Evolutionary conservation across 2,888 invertebrate species (phyloP).

Genomic region (Pogonocherus hispidulus): DNA sequence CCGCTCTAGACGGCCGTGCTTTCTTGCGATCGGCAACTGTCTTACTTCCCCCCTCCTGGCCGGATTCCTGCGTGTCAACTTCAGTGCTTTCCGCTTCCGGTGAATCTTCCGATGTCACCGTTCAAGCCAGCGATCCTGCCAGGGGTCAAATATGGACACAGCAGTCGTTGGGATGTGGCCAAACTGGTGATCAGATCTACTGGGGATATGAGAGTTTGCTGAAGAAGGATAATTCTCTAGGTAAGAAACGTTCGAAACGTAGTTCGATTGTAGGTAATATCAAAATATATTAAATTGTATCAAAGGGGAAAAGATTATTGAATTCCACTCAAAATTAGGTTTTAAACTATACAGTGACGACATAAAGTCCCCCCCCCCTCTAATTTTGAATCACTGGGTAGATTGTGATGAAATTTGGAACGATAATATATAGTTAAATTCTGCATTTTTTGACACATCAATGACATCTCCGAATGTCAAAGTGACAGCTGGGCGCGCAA

Average conservation of each 20-base stretch:
- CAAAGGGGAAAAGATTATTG: too few species aligned
- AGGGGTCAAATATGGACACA: slow-evolving; percentile 74
- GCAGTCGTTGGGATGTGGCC: slow-evolving; percentile 74
- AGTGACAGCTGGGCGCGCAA: too few species aligned
- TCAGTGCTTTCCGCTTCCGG: slow-evolving; percentile 68
- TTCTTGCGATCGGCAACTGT: slow-evolving; percentile 74
- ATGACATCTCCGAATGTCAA: too few species aligned
- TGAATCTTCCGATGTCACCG: slow-evolving; percentile 72
- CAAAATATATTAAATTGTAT: neutral
- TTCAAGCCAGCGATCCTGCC: slow-evolving; percentile 70
- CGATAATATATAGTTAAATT: too few species aligned
- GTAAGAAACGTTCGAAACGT: slow-evolving; percentile 48
- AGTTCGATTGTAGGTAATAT: neutral
- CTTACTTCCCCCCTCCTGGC: slow-evolving; percentile 74
- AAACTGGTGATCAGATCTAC: slow-evolving; percentile 73
- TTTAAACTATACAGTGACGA: too few species aligned
- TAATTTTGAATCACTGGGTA: too few species aligned
- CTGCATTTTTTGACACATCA: too few species aligned
- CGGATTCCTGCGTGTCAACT: slow-evolving; percentile 68
- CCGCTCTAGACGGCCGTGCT: slow-evolving; percentile 72
- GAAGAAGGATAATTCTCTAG: slow-evolving; percentile 61
- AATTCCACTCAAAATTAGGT: too few species aligned
- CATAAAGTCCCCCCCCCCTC: too few species aligned
- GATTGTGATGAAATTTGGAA: too few species aligned
- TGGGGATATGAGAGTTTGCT: slow-evolving; percentile 68